phyloP scores from a whole-genome alignment of 53 echinoderm and acorn worm species.

The Actinopyga echinites region DNA sequence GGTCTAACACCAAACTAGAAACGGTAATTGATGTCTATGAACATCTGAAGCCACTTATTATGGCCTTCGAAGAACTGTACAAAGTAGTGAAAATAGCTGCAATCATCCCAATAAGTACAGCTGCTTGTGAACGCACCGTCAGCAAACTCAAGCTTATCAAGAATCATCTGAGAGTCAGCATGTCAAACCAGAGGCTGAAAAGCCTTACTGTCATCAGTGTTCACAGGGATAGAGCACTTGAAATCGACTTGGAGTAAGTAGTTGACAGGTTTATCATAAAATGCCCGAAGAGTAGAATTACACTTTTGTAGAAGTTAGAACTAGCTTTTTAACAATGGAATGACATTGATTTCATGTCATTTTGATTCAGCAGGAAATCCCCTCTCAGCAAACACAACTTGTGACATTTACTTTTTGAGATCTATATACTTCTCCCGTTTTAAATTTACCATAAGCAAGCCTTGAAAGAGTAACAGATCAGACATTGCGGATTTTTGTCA shows the following conservation, averaged over 20 bases:
- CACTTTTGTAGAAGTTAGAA: neutral
- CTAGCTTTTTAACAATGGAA: neutral
- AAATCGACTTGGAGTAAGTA: slow-evolving; percentile 1
- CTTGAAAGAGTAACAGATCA: no score
- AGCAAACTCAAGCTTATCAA: slow-evolving; percentile 32
- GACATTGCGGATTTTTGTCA: no score
- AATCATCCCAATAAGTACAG: slow-evolving; percentile 24
- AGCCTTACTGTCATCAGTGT: slow-evolving; percentile 33
- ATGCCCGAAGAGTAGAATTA: neutral
- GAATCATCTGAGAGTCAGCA: slow-evolving; percentile 23
- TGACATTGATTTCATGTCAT: no score
- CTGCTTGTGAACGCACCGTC: slow-evolving; percentile 6
- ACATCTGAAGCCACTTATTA: slow-evolving; percentile 36
- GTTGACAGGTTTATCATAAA: slow-evolving; percentile 18
- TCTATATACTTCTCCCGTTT: neutral
- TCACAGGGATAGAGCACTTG: slow-evolving; percentile 18
- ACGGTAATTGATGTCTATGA: slow-evolving; percentile 36
- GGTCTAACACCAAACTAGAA: neutral
- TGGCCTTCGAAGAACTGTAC: slow-evolving; percentile 20
- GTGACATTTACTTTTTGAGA: neutral
- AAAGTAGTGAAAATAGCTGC: slow-evolving; percentile 8
- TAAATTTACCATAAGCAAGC: no score
- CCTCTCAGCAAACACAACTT: neutral
- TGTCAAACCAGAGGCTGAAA: slow-evolving; percentile 37
- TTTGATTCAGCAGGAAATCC: neutral